Evolutionary conservation across 1,140 invertebrate species (phyloP).

Genomic region (Pteromalus puparum): DNA sequence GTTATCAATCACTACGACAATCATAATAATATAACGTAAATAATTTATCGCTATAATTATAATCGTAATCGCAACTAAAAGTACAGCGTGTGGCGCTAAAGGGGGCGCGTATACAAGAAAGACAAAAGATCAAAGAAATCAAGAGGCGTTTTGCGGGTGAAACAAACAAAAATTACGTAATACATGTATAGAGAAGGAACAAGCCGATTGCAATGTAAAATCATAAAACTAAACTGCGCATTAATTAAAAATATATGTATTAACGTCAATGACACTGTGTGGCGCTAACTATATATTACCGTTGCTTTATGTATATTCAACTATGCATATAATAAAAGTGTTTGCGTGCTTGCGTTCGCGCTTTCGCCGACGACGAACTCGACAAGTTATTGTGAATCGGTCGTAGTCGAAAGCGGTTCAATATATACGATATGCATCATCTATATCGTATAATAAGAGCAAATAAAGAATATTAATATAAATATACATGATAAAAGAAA

Average conservation of each 20-base stretch:
- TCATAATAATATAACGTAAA: conserved; percentile 51
- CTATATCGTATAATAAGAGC: conserved; percentile 10
- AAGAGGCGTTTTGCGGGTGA: conserved; percentile 17
- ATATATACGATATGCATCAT: background rate
- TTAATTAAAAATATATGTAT: conserved; percentile 12
- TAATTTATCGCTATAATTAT: conserved; percentile 44
- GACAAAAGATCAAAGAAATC: background rate
- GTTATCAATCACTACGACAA: conserved; percentile 54
- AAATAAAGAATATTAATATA: conserved; percentile 35
- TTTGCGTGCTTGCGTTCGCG: background rate
- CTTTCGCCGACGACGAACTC: conserved; percentile 3
- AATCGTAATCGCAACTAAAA: conserved; percentile 54
- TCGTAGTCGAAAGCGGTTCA: conserved; percentile 8
- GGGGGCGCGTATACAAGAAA: conserved; percentile 8
- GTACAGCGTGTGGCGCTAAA: conserved; percentile 42
- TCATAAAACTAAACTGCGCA: conserved; percentile 47
- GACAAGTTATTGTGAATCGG: background rate
- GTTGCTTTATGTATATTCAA: conserved; percentile 14
- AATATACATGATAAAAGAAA: conserved; percentile 24
- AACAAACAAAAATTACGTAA: background rate
- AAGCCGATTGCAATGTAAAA: conserved; percentile 49
- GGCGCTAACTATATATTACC: conserved; percentile 23
- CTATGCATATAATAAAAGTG: conserved; percentile 20
- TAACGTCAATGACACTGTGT: conserved; percentile 20
- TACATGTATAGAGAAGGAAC: conserved; percentile 15